Evolutionary conservation across 1,140 invertebrate genomes (phyloP).

Genomic region (Trichomalopsis sarcophagae): DNA sequence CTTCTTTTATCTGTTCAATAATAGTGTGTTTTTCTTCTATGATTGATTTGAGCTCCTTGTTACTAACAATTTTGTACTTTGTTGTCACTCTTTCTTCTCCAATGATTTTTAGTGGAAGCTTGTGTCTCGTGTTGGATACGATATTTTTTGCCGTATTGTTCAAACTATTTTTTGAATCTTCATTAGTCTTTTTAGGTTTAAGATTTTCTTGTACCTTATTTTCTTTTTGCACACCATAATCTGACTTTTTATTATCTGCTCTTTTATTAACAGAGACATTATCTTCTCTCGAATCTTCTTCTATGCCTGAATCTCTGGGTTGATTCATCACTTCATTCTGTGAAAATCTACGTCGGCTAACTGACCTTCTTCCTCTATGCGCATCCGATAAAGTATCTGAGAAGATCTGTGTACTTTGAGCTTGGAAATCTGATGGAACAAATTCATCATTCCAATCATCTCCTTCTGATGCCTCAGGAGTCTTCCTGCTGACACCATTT

Average conservation of each 20-base stretch:
- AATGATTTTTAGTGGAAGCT: constrained; percentile 35
- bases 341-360: background rate
- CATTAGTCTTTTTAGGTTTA: background rate
- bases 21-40: background rate
- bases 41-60: background rate
- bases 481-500: background rate
- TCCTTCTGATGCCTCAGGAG: background rate
- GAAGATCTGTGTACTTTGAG: constrained; percentile 39
- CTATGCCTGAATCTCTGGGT: constrained; percentile 42
- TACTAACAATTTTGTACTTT: constrained; percentile 42
- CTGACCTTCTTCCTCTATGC: background rate
- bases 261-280: background rate
- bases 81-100: constrained; percentile 33
- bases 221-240: background rate
- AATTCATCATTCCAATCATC: constrained; percentile 32
- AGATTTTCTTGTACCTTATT: background rate
- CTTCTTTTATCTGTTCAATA: background rate
- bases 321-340: background rate
- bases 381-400: constrained; percentile 20
- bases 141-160: background rate
- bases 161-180: background rate
- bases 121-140: background rate
- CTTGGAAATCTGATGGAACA: constrained; percentile 30
- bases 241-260: background rate
- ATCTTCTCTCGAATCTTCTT: constrained; percentile 43